Evolutionary conservation across 1,140 invertebrate species (phyloP), one percentile per base, ranked within the genome.

Genomic region (Drosophila takahashii): DNA sequence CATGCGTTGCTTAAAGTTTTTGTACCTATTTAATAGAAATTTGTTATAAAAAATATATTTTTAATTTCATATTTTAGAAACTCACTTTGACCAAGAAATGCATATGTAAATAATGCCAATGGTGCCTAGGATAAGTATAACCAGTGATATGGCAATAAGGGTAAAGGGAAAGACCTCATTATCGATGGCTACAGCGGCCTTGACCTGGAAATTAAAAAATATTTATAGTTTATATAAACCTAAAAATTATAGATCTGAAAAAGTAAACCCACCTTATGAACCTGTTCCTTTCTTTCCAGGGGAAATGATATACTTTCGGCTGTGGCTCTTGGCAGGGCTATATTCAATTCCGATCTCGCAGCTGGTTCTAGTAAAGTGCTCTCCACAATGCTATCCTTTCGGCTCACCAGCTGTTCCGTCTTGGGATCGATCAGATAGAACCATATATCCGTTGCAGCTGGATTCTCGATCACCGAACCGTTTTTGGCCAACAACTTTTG

Each of bases 21-120:
- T 96, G 84, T 96, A 97, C 73, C 95, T 96, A 69, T 36, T 92
- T 92, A 34, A 11, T 48, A 1, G 1, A 18, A 9, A 4, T 9
- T 27, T 3, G 29, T 10, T 10, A 32, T 32, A 1, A 50, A 3
- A 26, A 27, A 0, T 48, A 26, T 11, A 10, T 15, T 3, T 10
- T 15, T 16, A 8, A 26, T 4, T 10, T 11, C 2, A 1, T 0
- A 13, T 13, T 22, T 13, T 13, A 11, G 13, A 0, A 29, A 87
- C 93, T 94, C 92, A 97, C 97, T 96, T 97, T 57, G 97, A 96
- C 97, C 97, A 98, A 0, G 97, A 97, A 42, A 97, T 95, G 89
- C 97, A 98, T 32, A 98, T 97, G 87, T 98, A 98, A 29, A 98
- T 95, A 37, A 98, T 98, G 11, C 96, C 97, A 54, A 96, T 95